Conservation (phyloP, 2,797 vertebrate genomes). For the Streptopelia turtur region DNA sequence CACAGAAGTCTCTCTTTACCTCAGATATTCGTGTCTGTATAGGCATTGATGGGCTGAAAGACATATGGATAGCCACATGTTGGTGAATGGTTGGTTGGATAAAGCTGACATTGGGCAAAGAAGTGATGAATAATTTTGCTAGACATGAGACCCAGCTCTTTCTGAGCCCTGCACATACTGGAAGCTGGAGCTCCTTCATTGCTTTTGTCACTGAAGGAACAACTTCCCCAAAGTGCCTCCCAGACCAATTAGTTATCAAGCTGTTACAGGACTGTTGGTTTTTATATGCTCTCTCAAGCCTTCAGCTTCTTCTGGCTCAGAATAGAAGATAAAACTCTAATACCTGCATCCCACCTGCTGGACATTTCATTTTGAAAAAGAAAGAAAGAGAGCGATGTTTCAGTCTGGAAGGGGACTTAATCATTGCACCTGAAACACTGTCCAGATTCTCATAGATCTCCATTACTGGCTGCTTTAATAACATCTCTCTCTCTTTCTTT, state of each 20-base stretch:
- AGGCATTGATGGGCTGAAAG: background rate
- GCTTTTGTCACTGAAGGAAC: background rate
- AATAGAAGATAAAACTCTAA: background rate
- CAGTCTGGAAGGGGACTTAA: background rate
- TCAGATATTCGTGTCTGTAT: background rate
- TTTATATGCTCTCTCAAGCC: background rate
- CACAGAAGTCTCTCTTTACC: background rate
- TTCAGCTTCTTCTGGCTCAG: background rate
- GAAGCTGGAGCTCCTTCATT: background rate
- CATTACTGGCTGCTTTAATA: constrained; percentile 10
- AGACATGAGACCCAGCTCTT: background rate
- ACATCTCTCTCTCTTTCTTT: background rate
- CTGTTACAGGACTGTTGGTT: background rate
- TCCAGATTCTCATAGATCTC: constrained; percentile 31
- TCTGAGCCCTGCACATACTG: background rate
- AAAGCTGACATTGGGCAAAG: background rate
- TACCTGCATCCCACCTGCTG: background rate
- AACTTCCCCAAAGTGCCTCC: background rate
- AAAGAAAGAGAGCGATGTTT: background rate
- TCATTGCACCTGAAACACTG: constrained; percentile 11
- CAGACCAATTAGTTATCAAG: background rate
- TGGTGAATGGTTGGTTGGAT: background rate
- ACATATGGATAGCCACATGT: background rate
- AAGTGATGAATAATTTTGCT: background rate
- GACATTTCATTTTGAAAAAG: background rate